phyloP scores from a whole-genome alignment of 30 jellyfish, hydroid and myxozoan genomes.

The Rhopilema esculentum region DNA sequence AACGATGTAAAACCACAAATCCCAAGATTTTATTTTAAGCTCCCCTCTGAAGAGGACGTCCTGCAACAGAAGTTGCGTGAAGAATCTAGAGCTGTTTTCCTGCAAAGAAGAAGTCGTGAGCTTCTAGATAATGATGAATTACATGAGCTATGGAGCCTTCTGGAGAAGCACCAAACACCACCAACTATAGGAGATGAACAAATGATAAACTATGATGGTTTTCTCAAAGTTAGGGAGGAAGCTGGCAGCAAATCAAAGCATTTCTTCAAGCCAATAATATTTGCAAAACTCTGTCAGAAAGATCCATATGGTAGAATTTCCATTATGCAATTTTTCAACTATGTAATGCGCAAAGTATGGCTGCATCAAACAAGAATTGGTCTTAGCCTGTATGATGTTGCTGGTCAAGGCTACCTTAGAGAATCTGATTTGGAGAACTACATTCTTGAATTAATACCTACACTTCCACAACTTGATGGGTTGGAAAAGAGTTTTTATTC shows the following conservation, averaged over 20 bases:
- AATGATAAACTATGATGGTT: conserved; percentile 95
- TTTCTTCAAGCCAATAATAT: conserved; percentile 89
- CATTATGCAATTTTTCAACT: conserved; percentile 95
- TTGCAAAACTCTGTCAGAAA: conserved; percentile 85
- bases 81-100: conserved; percentile 95
- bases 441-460: conserved; percentile 93
- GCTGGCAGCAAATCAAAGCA: conserved; percentile 91
- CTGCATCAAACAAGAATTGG: conserved; percentile 97
- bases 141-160: conserved; percentile 95
- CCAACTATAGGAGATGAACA: conserved; percentile 95
- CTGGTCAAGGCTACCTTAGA: conserved; percentile 96
- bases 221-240: conserved; percentile 88
- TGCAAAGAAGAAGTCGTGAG: conserved; percentile 94
- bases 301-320: conserved; percentile 96
- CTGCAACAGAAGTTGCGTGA: conserved; percentile 95
- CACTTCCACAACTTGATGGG: conserved; percentile 99
- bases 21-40: conserved; percentile 89
- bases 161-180: conserved; percentile 88
- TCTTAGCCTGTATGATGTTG: conserved; percentile 93
- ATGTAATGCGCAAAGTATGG: conserved; percentile 99
- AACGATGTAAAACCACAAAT: conserved; percentile 32
- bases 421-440: conserved; percentile 96
- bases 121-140: conserved; percentile 94
- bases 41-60: conserved; percentile 97
- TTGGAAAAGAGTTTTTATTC: conserved; percentile 95